Percentiles rank a stretch among this genome's conserved stretches.
These are phyloP conservation scores for Daphoenositta chrysoptera DNA, from an alignment of 2,113 vertebrate genomes.

Conservation along the genomic window DNA sequence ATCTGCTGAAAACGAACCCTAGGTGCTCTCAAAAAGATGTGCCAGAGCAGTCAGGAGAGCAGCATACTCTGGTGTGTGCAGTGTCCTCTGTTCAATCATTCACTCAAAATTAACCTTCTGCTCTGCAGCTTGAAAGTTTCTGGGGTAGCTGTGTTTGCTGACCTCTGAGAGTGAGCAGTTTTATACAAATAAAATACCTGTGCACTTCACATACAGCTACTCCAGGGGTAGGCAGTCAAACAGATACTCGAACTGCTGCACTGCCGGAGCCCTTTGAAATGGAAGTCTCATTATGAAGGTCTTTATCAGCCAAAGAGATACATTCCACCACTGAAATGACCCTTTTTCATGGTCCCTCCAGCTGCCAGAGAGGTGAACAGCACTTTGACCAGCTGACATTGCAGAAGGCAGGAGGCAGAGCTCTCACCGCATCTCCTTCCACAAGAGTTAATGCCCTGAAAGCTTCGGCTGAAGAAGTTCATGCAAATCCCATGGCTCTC, in stretches of 20 bases:
- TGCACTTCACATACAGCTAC: background rate
- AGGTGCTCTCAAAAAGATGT: rapidly evolving
- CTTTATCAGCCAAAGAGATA: background rate
- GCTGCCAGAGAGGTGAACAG: background rate
- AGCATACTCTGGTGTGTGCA: rapidly evolving
- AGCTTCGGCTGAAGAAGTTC: background rate
- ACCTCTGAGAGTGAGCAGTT: background rate
- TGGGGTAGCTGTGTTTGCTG: background rate
- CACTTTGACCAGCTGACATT: background rate
- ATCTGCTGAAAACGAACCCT: background rate
- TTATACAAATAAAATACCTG: background rate
- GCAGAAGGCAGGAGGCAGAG: background rate
- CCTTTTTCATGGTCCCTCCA: background rate
- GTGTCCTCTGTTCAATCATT: background rate
- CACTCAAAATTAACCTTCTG: background rate
- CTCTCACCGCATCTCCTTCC: background rate
- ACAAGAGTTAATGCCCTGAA: background rate
- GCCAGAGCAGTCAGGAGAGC: background rate
- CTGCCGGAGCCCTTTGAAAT: background rate
- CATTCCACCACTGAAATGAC: background rate
- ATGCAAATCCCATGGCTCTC: background rate
- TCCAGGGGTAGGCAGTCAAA: background rate
- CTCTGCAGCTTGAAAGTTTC: background rate
- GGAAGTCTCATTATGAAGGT: background rate
- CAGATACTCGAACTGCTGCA: background rate